phyloP scores from a whole-genome alignment of 2,888 invertebrate species.

The Platycheirus albimanus region DNA sequence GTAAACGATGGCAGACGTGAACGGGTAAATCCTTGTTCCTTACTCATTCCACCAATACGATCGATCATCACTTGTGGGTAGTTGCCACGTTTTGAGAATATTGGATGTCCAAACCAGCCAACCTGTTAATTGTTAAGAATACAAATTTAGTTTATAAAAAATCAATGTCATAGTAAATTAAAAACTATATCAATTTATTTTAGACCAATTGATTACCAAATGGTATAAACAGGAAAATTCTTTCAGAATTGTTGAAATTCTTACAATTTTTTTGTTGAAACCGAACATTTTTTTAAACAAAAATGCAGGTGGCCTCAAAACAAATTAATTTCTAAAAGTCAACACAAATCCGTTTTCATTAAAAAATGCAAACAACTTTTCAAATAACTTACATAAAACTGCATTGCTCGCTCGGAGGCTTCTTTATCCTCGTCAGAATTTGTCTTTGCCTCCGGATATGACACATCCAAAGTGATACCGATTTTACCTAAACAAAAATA shows the following conservation, averaged over 20 bases:
- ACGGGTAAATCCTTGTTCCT: constrained; percentile 84
- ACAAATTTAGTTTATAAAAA: not conserved
- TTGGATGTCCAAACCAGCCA: constrained; percentile 88
- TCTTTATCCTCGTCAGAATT: constrained; percentile 84
- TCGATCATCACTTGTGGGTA: constrained; percentile 87
- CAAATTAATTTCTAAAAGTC: not conserved
- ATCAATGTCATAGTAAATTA: too few species aligned
- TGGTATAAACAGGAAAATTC: too few species aligned
- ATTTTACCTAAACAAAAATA: constrained; percentile 83
- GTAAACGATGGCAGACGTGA: constrained; percentile 87
- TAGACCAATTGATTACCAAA: too few species aligned
- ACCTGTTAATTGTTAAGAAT: constrained; percentile 82
- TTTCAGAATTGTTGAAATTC: too few species aligned
- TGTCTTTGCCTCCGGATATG: constrained; percentile 85
- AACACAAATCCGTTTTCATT: not conserved
- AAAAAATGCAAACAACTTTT: not conserved
- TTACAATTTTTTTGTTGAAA: too few species aligned
- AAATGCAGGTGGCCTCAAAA: too few species aligned
- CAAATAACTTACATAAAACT: constrained; percentile 84
- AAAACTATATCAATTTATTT: too few species aligned
- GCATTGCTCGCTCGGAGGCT: constrained; percentile 86
- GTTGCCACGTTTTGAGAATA: constrained; percentile 86
- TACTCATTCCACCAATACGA: constrained; percentile 85
- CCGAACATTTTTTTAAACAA: too few species aligned
- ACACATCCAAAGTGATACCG: constrained; percentile 86